Evolutionary conservation across 2,888 invertebrate genomes (phyloP).

Genomic region (Leptogaster cylindrica): DNA sequence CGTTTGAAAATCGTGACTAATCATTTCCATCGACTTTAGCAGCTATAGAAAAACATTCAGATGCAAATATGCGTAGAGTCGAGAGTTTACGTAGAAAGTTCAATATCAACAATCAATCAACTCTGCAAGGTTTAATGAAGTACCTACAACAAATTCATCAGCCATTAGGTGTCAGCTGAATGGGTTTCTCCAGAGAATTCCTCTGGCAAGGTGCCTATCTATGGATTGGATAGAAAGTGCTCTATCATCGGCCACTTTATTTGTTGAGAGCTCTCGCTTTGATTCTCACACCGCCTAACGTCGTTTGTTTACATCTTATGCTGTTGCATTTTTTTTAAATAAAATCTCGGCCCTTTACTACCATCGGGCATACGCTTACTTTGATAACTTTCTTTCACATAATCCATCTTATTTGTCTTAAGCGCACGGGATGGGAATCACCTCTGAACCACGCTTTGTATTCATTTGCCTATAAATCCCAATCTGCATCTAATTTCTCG

Average conservation of each 20-base stretch:
- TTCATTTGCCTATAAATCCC: conserved; percentile 20
- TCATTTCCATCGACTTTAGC: too few species aligned
- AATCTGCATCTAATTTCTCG: conserved; percentile 2
- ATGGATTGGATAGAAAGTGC: conserved; percentile 2
- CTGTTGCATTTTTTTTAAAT: conserved; percentile 14
- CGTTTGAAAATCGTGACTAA: too few species aligned
- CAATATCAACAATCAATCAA: too few species aligned
- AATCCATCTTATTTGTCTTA: background rate
- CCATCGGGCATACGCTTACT: conserved; percentile 1
- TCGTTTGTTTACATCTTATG: background rate
- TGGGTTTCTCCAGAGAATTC: background rate
- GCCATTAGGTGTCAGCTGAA: background rate
- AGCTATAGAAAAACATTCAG: too few species aligned
- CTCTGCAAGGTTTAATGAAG: too few species aligned
- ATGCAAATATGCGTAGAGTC: too few species aligned
- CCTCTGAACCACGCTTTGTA: background rate
- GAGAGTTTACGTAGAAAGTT: too few species aligned
- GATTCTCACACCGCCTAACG: conserved; percentile 9
- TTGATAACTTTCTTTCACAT: conserved; percentile 23
- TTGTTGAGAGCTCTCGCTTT: conserved; percentile 15
- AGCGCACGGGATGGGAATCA: conserved; percentile 9
- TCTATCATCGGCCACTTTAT: background rate
- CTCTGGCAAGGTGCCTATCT: background rate
- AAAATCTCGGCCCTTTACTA: conserved; percentile 18
- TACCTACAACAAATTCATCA: conserved; percentile 1